These are phyloP conservation scores for Drosophila pseudoananassae DNA, from an alignment of 1,140 invertebrate genomes.

Conservation along the genomic window DNA sequence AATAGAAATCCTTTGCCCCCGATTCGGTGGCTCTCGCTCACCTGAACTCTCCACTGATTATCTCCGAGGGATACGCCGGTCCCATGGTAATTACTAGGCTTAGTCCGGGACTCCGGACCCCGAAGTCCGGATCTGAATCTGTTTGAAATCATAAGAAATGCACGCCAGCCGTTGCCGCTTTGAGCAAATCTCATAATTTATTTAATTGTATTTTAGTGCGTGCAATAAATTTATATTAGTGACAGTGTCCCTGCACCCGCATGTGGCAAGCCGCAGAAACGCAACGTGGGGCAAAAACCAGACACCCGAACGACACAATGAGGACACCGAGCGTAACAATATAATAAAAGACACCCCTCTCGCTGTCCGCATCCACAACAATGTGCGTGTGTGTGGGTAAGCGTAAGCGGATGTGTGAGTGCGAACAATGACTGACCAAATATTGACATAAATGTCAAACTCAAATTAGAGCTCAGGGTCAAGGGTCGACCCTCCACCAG, in stretches of 20 bases:
- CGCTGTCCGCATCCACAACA: neutral
- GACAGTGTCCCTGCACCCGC: slow-evolving; percentile 48
- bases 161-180: neutral
- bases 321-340: slow-evolving; percentile 78
- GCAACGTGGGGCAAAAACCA: slow-evolving; percentile 12
- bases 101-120: neutral
- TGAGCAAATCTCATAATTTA: slow-evolving; percentile 79
- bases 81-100: slow-evolving; percentile 36
- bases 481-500: slow-evolving; percentile 62
- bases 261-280: slow-evolving; percentile 48
- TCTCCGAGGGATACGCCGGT: slow-evolving; percentile 13
- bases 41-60: slow-evolving; percentile 65
- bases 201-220: slow-evolving; percentile 82
- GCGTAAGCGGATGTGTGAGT: slow-evolving; percentile 32
- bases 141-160: slow-evolving; percentile 38
- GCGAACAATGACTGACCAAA: slow-evolving; percentile 83
- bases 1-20: slow-evolving; percentile 74
- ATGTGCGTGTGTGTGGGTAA: slow-evolving; percentile 3
- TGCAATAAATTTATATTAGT: slow-evolving; percentile 82
- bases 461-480: slow-evolving; percentile 83
- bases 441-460: slow-evolving; percentile 84
- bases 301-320: slow-evolving; percentile 36
- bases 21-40: slow-evolving; percentile 20
- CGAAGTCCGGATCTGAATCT: neutral
- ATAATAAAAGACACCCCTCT: slow-evolving; percentile 57